Conservation (phyloP, 2,113 vertebrate species). For the Nestor notabilis region DNA sequence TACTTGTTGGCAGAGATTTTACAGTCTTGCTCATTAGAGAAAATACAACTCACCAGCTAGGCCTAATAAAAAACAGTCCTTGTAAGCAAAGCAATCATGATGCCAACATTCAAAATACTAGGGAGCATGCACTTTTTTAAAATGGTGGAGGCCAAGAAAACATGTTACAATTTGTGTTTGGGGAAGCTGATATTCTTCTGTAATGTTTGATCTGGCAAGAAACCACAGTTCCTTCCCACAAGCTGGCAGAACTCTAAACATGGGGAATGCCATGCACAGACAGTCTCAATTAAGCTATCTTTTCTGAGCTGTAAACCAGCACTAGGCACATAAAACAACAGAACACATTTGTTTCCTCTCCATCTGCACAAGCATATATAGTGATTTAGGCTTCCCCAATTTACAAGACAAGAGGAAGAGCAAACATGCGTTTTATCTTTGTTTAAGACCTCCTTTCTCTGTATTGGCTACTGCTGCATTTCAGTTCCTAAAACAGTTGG, state of each 20-base stretch:
- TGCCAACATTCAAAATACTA: neutral
- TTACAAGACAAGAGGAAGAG: neutral
- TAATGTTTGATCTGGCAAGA: conserved; percentile 22
- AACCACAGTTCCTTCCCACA: neutral
- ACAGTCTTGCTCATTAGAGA: neutral
- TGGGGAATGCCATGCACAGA: neutral
- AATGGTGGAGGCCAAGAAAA: neutral
- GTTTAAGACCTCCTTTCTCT: neutral
- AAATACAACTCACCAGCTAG: neutral
- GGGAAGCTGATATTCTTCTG: neutral
- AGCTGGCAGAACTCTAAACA: conserved; percentile 31
- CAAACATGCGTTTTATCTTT: neutral
- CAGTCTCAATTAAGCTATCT: conserved; percentile 49
- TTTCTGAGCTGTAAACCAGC: conserved; percentile 34
- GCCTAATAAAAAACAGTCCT: neutral
- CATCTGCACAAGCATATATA: neutral
- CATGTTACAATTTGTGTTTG: neutral
- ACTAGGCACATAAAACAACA: conserved; percentile 13
- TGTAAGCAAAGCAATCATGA: neutral
- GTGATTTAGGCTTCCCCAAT: neutral
- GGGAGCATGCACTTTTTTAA: neutral
- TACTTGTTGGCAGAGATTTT: neutral
- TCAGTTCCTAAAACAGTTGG: neutral
- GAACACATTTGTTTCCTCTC: conserved; percentile 11
- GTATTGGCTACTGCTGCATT: neutral